phyloP scores from a whole-genome alignment of 2,113 vertebrate species.

The Scolopax mira region DNA sequence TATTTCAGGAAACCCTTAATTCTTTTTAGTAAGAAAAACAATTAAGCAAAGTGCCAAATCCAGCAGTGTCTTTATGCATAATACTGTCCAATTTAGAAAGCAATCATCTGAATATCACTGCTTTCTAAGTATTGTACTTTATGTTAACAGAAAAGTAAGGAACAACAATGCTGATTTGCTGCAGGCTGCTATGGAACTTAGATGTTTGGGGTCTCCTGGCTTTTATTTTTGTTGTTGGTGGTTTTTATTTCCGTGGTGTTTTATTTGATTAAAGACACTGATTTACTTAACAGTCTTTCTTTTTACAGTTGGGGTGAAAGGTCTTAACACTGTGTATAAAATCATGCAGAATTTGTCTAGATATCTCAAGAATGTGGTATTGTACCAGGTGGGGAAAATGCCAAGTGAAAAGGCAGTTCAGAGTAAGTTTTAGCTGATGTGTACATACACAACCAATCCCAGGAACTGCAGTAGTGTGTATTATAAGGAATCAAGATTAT shows the following conservation, averaged over 20 bases:
- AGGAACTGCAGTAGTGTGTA: conserved; percentile 18
- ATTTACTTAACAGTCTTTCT: conserved; percentile 14
- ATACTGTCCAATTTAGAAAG: background rate
- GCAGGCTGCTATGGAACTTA: background rate
- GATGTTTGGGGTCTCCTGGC: background rate
- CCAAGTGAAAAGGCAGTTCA: conserved; percentile 6
- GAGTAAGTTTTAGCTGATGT: conserved; percentile 38
- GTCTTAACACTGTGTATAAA: conserved; percentile 45
- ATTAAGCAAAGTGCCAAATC: conserved; percentile 70
- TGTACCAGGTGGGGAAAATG: conserved; percentile 35
- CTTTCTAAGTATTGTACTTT: background rate
- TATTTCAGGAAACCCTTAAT: conserved; percentile 26
- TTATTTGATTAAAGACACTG: conserved; percentile 21
- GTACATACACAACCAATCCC: background rate
- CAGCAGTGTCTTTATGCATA: conserved; percentile 43
- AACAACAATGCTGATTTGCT: background rate
- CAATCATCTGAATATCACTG: background rate
- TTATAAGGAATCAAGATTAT: conserved; percentile 33
- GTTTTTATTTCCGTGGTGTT: conserved; percentile 12
- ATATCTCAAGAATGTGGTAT: conserved; percentile 28
- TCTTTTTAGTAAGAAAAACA: conserved; percentile 14
- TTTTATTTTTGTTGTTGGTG: background rate
- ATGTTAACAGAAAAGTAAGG: background rate
- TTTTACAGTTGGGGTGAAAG: conserved; percentile 38
- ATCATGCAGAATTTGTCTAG: background rate